Percentiles rank a stretch among this genome's conserved stretches.
phyloP scores from a whole-genome alignment of 2,797 vertebrate genomes.

The Eulemur rubriventer region DNA sequence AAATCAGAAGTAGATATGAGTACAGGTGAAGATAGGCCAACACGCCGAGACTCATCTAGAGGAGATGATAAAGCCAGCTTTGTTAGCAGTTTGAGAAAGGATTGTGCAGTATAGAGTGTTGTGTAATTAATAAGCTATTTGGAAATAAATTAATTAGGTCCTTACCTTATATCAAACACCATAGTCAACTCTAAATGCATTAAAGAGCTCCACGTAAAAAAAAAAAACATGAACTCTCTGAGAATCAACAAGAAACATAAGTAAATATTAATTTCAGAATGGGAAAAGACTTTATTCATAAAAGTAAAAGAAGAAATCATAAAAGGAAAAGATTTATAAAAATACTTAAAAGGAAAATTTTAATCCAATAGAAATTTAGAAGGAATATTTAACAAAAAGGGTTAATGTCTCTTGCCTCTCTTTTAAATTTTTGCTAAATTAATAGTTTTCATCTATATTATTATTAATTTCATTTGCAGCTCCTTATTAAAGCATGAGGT shows the following conservation, averaged over 20 bases:
- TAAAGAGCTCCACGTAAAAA: neutral
- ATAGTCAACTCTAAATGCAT: neutral
- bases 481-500: neutral
- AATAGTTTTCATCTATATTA: neutral
- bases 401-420: too few species aligned
- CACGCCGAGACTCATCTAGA: fast-evolving
- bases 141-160: neutral
- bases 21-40: fast-evolving
- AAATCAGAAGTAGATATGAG: neutral
- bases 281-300: neutral
- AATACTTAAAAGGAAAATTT: neutral
- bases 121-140: too few species aligned
- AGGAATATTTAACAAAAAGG: neutral
- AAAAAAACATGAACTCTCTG: neutral
- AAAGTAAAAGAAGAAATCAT: neutral
- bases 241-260: neutral
- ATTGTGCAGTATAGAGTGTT: fast-evolving
- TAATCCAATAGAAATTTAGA: neutral
- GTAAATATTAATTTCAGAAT: neutral
- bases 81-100: neutral
- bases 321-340: neutral
- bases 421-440: neutral
- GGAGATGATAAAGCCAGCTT: fast-evolving
- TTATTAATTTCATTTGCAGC: neutral
- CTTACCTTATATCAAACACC: neutral